phyloP scores from a whole-genome alignment of 2,113 vertebrate genomes.

The Atlantisia rogersi region DNA sequence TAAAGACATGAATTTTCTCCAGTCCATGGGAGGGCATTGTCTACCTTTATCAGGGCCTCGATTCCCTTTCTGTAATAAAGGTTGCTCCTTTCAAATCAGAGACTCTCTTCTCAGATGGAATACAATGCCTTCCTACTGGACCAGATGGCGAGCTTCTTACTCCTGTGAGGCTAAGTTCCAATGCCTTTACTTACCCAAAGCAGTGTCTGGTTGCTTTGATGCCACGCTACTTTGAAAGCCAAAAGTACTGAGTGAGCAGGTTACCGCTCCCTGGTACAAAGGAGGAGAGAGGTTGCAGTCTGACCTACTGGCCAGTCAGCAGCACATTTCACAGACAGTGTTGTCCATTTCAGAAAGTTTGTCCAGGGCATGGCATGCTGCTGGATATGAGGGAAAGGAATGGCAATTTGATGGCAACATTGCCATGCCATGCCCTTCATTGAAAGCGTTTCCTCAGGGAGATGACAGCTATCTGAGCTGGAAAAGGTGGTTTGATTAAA shows the following conservation, averaged over 20 bases:
- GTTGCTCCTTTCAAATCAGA: neutral
- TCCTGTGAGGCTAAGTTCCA: neutral
- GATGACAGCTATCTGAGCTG: neutral
- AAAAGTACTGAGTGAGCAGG: neutral
- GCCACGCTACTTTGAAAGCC: neutral
- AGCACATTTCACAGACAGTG: neutral
- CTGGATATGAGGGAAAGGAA: neutral
- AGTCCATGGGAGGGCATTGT: neutral
- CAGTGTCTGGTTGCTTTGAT: neutral
- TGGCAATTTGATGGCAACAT: neutral
- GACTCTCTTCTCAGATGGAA: neutral
- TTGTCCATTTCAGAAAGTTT: neutral
- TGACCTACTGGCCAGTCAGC: neutral
- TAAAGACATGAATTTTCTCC: neutral
- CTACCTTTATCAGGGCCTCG: neutral
- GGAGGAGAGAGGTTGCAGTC: neutral
- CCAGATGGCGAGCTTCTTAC: neutral
- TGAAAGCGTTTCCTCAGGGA: neutral
- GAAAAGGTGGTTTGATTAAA: neutral
- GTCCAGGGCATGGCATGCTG: neutral
- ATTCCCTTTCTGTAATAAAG: neutral
- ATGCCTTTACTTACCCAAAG: conserved; percentile 28
- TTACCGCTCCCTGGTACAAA: neutral
- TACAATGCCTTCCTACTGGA: neutral
- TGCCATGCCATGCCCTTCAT: neutral